phyloP scores from a whole-genome alignment of 2,888 invertebrate species.

The Metacarcinus magister region DNA sequence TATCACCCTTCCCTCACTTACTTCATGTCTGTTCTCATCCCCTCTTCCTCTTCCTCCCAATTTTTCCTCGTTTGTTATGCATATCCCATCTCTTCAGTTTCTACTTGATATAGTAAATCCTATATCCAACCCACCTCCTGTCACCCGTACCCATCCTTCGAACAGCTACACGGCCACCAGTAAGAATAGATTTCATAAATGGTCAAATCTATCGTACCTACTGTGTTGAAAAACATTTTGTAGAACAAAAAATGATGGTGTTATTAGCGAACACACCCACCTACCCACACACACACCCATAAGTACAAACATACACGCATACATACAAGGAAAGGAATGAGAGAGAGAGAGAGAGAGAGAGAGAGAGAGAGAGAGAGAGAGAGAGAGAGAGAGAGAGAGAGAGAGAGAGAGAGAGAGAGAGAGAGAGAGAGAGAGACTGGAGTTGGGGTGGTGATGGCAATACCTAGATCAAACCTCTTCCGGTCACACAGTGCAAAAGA shows the following conservation, averaged over 20 bases:
- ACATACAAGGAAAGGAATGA: too few relatives aligned
- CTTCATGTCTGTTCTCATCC: neutral
- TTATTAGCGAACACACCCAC: too few relatives aligned
- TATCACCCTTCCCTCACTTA: neutral
- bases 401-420: slow-evolving; percentile 12
- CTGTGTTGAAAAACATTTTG: neutral
- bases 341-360: too few relatives aligned
- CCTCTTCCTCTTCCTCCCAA: neutral
- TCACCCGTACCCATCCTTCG: neutral
- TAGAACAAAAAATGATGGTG: too few relatives aligned
- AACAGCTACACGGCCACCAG: neutral
- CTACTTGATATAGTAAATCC: neutral
- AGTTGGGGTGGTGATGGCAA: neutral
- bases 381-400: neutral
- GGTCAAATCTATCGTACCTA: neutral
- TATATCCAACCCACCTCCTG: neutral
- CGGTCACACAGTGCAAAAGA: neutral
- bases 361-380: too few relatives aligned
- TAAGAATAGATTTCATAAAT: neutral
- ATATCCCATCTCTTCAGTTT: neutral
- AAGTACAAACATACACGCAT: too few relatives aligned
- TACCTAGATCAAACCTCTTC: neutral
- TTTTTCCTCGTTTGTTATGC: neutral
- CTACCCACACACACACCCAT: too few relatives aligned
- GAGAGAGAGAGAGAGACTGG: neutral